Evolutionary conservation across 2,113 vertebrate genomes (phyloP).

Genomic region (Tragelaphus scriptus): DNA sequence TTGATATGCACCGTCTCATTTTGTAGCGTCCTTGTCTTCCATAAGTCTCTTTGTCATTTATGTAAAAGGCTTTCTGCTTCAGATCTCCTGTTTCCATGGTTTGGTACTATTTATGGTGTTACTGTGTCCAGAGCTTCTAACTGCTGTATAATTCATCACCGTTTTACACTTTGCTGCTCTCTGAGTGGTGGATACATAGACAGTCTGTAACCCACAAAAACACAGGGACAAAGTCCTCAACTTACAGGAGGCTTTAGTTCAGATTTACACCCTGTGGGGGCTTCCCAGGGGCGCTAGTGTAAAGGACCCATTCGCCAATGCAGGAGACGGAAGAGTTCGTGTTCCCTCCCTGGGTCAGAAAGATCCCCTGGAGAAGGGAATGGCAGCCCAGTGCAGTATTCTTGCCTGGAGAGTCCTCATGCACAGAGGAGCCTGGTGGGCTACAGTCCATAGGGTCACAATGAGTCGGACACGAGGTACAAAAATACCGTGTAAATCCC

Average conservation of each 20-base stretch:
- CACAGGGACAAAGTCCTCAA: background rate
- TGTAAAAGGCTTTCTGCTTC: background rate
- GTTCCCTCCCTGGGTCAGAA: background rate
- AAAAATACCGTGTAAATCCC: background rate
- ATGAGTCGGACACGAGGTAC: background rate
- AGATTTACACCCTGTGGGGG: accelerated
- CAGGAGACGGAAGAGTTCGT: background rate
- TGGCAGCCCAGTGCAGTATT: background rate
- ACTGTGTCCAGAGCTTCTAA: background rate
- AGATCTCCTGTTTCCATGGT: background rate
- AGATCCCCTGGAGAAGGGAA: background rate
- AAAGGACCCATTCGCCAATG: background rate
- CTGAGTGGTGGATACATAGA: background rate
- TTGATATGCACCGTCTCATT: background rate
- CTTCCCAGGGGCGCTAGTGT: background rate
- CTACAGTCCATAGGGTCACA: background rate
- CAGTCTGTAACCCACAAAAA: background rate
- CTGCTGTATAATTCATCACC: too few species aligned
- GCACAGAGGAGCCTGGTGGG: background rate
- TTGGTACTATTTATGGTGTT: background rate
- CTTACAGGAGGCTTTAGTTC: background rate
- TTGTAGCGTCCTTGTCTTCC: background rate
- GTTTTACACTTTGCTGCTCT: background rate
- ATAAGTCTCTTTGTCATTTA: background rate
- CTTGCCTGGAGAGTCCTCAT: background rate